Evolutionary conservation across 1,140 invertebrate genomes (phyloP).

Genomic region (Drosophila mojavensis): DNA sequence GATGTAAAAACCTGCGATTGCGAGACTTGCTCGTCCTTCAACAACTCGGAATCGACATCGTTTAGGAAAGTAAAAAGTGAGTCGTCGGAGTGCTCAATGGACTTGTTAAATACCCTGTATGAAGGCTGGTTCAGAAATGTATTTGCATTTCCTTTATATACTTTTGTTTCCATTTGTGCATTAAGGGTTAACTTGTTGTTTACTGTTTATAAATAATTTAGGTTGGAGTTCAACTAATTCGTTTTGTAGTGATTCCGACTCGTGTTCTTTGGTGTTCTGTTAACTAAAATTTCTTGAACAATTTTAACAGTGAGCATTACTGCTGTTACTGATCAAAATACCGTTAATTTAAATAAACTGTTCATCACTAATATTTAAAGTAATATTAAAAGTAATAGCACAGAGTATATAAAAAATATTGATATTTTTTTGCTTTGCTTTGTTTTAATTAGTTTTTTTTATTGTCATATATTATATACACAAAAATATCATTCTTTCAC

Average conservation of each 20-base stretch:
- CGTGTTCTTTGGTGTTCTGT: not conserved
- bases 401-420: too few relatives aligned
- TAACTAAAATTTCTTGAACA: not conserved
- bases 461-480: too few relatives aligned
- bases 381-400: too few relatives aligned
- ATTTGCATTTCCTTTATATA: slow-evolving; percentile 30
- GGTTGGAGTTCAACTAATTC: too few relatives aligned
- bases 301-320: slow-evolving; percentile 10
- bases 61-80: slow-evolving; percentile 51
- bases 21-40: slow-evolving; percentile 34
- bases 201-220: not conserved
- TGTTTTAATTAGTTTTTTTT: too few relatives aligned
- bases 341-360: not conserved
- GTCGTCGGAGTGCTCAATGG: slow-evolving; percentile 48
- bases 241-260: not conserved
- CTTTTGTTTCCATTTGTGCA: slow-evolving; percentile 26
- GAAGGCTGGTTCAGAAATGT: slow-evolving; percentile 60
- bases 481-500: too few relatives aligned
- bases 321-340: not conserved
- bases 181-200: not conserved
- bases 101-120: slow-evolving; percentile 57
- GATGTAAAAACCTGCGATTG: slow-evolving; percentile 39
- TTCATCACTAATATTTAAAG: not conserved
- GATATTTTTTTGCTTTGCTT: too few relatives aligned
- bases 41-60: slow-evolving; percentile 48